Evolutionary conservation across 2,888 invertebrate genomes (phyloP).

Genomic region (Lucinisca nassula): DNA sequence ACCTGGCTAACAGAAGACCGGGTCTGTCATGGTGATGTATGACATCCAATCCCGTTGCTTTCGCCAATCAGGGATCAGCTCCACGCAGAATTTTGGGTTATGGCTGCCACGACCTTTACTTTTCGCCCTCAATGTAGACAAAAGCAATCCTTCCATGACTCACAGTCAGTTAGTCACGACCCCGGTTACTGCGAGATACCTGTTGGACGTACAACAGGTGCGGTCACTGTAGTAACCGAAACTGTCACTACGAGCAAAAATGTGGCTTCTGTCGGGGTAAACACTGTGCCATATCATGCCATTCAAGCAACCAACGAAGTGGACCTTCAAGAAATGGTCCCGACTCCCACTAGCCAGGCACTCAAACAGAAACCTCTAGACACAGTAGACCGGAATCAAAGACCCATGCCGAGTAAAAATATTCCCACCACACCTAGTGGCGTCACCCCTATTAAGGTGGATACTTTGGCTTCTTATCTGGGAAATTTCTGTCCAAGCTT

Average conservation of each 20-base stretch:
- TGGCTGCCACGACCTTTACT: not conserved
- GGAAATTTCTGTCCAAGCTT: not conserved
- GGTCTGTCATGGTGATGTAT: slow-evolving; percentile 1
- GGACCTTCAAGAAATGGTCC: not conserved
- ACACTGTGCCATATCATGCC: not conserved
- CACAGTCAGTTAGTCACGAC: not conserved
- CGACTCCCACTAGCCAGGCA: not conserved
- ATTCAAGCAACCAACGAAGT: not conserved
- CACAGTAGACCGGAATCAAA: not conserved
- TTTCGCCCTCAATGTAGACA: not conserved
- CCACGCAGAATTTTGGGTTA: not conserved
- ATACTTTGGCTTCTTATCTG: not conserved
- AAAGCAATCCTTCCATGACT: not conserved
- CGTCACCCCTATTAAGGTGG: not conserved
- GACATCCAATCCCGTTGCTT: not conserved
- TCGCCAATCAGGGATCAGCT: slow-evolving; percentile 2
- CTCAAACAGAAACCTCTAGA: not conserved
- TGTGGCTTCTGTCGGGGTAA: slow-evolving; percentile 7
- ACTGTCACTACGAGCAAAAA: not conserved
- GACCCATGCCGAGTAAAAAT: not conserved
- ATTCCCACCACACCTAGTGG: not conserved
- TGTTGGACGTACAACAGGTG: slow-evolving; percentile 2
- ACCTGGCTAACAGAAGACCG: not conserved
- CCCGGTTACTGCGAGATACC: not conserved
- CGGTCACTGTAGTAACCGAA: not conserved